Conservation (phyloP, 2,888 invertebrate species). For the Subacronicta megacephala region DNA sequence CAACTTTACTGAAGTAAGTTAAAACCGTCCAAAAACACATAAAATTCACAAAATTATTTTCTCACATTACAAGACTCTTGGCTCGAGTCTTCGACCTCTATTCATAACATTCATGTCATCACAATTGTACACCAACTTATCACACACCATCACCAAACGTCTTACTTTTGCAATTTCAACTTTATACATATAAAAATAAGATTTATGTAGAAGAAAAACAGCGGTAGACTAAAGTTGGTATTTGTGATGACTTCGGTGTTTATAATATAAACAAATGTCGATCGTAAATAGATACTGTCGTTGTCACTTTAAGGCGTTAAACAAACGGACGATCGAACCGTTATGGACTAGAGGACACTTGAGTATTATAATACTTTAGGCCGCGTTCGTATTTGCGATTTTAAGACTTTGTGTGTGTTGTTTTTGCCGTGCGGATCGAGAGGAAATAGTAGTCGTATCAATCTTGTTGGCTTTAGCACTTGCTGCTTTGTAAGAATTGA, state of each 20-base stretch:
- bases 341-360: slow-evolving; percentile 61
- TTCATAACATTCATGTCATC: slow-evolving; percentile 79
- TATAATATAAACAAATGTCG: slow-evolving; percentile 82
- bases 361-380: slow-evolving; percentile 55
- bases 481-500: background rate
- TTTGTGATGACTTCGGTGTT: slow-evolving; percentile 72
- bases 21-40: slow-evolving; percentile 26
- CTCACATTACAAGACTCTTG: slow-evolving; percentile 63
- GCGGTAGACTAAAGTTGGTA: slow-evolving; percentile 37
- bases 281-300: slow-evolving; percentile 84
- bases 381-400: slow-evolving; percentile 53
- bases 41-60: slow-evolving; percentile 61
- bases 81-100: slow-evolving; percentile 77
- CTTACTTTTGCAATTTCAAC: slow-evolving; percentile 21
- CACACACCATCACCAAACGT: slow-evolving; percentile 10
- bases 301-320: slow-evolving; percentile 78
- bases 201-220: background rate
- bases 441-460: slow-evolving; percentile 24
- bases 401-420: slow-evolving; percentile 29
- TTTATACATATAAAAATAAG: background rate
- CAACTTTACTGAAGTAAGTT: background rate
- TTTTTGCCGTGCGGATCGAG: slow-evolving; percentile 17
- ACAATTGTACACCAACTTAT: slow-evolving; percentile 48
- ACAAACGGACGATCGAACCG: slow-evolving; percentile 69
- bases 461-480: slow-evolving; percentile 19